Conservation (phyloP, 92 coral and sea anemone genomes). For the Zoanthus sansibaricus region DNA sequence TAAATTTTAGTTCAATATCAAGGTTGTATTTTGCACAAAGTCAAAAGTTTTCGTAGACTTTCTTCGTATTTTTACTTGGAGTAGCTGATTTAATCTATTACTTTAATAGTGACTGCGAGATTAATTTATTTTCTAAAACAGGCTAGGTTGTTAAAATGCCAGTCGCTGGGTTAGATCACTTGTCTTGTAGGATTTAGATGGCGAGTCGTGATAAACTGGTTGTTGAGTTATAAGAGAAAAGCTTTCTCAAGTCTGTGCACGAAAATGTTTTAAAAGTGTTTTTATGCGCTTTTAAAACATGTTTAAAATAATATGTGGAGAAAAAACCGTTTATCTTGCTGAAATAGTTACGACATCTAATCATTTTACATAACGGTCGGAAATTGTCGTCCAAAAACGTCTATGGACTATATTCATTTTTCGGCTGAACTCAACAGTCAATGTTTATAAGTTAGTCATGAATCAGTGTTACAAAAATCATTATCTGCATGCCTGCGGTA, state of each 20-base stretch:
- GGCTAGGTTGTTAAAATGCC: slow-evolving; percentile 32
- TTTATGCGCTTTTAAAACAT: too few relatives aligned
- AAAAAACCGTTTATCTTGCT: neutral
- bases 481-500: too few relatives aligned
- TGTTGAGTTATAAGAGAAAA: slow-evolving; percentile 15
- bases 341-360: neutral
- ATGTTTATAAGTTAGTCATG: too few relatives aligned
- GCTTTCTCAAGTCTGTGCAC: slow-evolving; percentile 7
- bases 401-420: too few relatives aligned
- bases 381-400: neutral
- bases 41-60: too few relatives aligned
- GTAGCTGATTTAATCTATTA: slow-evolving; percentile 7
- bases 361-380: neutral
- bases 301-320: neutral
- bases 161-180: neutral
- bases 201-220: slow-evolving; percentile 21
- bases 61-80: neutral
- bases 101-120: neutral
- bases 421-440: too few relatives aligned
- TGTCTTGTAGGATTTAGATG: slow-evolving; percentile 52
- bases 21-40: too few relatives aligned
- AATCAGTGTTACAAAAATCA: too few relatives aligned
- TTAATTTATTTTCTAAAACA: slow-evolving; percentile 18
- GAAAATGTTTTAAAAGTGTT: neutral
- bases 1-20: too few relatives aligned